Evolutionary conservation across 2,888 invertebrate species (phyloP).

Genomic region (Allacma fusca): DNA sequence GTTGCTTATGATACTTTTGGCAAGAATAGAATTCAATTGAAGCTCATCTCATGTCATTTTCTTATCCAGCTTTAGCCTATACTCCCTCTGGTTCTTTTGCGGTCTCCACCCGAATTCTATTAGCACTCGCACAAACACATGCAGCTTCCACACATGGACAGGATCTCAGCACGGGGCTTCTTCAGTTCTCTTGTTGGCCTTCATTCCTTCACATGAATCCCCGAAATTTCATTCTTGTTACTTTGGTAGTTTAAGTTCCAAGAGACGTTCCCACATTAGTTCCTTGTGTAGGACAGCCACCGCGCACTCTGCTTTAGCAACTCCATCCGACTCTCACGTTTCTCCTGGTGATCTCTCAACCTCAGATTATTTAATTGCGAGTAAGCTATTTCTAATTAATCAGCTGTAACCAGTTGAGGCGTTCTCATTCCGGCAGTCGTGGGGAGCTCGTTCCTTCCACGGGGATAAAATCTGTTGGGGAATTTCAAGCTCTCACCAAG

Average conservation of each 20-base stretch:
- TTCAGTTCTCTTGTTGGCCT: conserved; percentile 22
- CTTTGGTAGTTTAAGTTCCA: neutral
- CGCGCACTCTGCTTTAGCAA: too few relatives aligned
- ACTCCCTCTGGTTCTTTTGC: conserved; percentile 37
- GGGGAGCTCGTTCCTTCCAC: too few relatives aligned
- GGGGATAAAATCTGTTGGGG: too few relatives aligned
- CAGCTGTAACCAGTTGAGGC: too few relatives aligned
- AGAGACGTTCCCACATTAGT: too few relatives aligned
- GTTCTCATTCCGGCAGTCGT: too few relatives aligned
- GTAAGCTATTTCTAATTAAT: too few relatives aligned
- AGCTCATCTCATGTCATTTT: conserved; percentile 41
- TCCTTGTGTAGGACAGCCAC: too few relatives aligned
- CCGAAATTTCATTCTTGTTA: conserved; percentile 16
- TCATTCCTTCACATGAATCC: conserved; percentile 8
- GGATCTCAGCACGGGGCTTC: conserved; percentile 20
- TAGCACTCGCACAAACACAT: conserved; percentile 13
- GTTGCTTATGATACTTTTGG: neutral
- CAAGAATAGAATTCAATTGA: conserved; percentile 24
- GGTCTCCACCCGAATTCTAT: conserved; percentile 43
- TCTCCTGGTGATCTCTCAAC: too few relatives aligned
- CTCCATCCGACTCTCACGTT: neutral
- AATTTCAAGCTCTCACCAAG: too few relatives aligned
- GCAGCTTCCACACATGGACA: conserved; percentile 20
- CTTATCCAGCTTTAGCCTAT: conserved; percentile 42
- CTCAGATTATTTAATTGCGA: too few relatives aligned